These are phyloP conservation scores for Zaprionus kolodkinae DNA, from an alignment of 1,140 invertebrate species.

Conservation along the genomic window DNA sequence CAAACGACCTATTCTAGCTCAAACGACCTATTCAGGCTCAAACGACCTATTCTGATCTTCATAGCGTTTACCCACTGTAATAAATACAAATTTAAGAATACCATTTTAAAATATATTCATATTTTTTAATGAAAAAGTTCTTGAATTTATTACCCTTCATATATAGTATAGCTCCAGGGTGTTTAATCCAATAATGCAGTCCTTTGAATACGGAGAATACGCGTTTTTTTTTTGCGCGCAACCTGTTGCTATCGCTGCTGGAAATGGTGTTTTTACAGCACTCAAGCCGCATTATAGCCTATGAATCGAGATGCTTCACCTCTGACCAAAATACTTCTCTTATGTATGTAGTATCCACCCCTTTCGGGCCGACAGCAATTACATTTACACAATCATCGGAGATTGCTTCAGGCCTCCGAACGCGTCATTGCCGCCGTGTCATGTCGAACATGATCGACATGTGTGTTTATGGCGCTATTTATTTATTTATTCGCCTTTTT, in stretches of 20 bases:
- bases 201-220: neutral
- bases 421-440: constrained; percentile 10
- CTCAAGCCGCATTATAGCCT: neutral
- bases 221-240: neutral
- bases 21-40: too few relatives aligned
- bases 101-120: neutral
- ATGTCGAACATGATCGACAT: constrained; percentile 46
- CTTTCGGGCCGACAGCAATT: neutral
- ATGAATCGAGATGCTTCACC: neutral
- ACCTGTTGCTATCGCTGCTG: neutral
- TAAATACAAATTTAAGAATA: neutral
- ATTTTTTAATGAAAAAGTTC: neutral
- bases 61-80: neutral
- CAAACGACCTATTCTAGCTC: too few relatives aligned
- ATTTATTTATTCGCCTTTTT: constrained; percentile 46
- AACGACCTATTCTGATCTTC: too few relatives aligned
- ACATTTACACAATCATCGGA: constrained; percentile 1
- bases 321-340: neutral
- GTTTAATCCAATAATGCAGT: neutral
- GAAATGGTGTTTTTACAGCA: neutral
- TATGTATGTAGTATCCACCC: neutral
- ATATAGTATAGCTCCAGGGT: neutral
- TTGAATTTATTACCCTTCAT: neutral
- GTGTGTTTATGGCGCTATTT: constrained; percentile 37
- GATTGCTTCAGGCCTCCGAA: constrained; percentile 12